These are phyloP conservation scores for Hyposoter didymator DNA, from an alignment of 2,888 invertebrate species.

Conservation along the genomic window DNA sequence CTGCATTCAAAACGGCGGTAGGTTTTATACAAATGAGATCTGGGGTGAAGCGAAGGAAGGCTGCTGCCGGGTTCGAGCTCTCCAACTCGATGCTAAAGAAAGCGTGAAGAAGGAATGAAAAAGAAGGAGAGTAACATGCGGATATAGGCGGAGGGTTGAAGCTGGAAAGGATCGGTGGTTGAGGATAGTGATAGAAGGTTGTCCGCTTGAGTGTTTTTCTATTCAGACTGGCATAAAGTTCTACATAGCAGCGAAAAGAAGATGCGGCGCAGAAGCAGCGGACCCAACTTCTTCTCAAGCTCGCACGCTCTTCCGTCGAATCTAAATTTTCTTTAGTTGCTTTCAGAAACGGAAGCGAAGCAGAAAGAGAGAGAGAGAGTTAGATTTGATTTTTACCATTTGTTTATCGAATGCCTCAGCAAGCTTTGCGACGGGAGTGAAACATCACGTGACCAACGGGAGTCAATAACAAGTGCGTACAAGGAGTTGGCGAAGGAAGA, in stretches of 20 bases:
- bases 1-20: conserved; percentile 66
- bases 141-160: conserved; percentile 58
- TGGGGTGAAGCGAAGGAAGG: conserved; percentile 56
- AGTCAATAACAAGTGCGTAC: too few relatives aligned
- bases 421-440: too few relatives aligned
- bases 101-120: conserved; percentile 56
- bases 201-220: conserved; percentile 82
- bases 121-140: conserved; percentile 51
- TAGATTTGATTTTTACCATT: neutral
- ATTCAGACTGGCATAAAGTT: conserved; percentile 81
- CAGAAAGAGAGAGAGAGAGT: conserved; percentile 41
- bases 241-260: conserved; percentile 72
- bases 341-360: conserved; percentile 69
- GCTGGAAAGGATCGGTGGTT: conserved; percentile 58
- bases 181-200: conserved; percentile 69
- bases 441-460: too few relatives aligned
- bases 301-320: conserved; percentile 56
- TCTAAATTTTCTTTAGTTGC: conserved; percentile 68
- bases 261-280: conserved; percentile 29
- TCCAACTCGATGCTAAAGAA: conserved; percentile 20
- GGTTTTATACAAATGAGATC: conserved; percentile 82
- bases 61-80: conserved; percentile 15
- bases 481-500: too few relatives aligned
- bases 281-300: conserved; percentile 69
- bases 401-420: neutral